Conservation (phyloP, 2,113 vertebrate species). For the Plecturocebus donacophilus region DNA sequence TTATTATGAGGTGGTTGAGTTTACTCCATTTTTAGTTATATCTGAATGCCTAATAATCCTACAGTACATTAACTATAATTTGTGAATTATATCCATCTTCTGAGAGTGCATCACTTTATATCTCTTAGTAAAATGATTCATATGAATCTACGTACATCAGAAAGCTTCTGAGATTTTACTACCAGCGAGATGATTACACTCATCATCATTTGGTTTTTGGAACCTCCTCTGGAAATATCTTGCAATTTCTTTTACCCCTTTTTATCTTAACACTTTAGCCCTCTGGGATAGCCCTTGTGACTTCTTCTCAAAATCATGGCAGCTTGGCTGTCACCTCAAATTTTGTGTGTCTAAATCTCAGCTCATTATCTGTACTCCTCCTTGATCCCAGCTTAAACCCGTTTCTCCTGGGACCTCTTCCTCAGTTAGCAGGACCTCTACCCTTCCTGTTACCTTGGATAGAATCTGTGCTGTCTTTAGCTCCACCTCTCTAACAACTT, state of each 20-base stretch:
- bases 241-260: neutral
- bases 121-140: conserved; percentile 42
- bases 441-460: neutral
- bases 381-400: neutral
- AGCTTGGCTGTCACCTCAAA: neutral
- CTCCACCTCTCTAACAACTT: neutral
- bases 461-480: neutral
- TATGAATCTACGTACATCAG: neutral
- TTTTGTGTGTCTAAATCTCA: neutral
- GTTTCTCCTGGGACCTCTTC: neutral
- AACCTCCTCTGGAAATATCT: neutral
- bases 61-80: conserved; percentile 59
- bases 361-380: neutral
- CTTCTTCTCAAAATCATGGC: neutral
- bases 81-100: conserved; percentile 63
- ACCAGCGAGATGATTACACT: neutral
- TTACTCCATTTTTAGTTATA: conserved; percentile 68
- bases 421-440: neutral
- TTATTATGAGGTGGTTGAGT: conserved; percentile 65
- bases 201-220: conserved; percentile 45
- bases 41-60: conserved; percentile 58
- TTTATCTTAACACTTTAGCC: neutral
- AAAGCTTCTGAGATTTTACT: conserved; percentile 61
- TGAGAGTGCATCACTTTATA: neutral
- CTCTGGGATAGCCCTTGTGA: neutral